Evolutionary conservation across 1,140 invertebrate genomes (phyloP).

Genomic region (Drosophila pruinosa): DNA sequence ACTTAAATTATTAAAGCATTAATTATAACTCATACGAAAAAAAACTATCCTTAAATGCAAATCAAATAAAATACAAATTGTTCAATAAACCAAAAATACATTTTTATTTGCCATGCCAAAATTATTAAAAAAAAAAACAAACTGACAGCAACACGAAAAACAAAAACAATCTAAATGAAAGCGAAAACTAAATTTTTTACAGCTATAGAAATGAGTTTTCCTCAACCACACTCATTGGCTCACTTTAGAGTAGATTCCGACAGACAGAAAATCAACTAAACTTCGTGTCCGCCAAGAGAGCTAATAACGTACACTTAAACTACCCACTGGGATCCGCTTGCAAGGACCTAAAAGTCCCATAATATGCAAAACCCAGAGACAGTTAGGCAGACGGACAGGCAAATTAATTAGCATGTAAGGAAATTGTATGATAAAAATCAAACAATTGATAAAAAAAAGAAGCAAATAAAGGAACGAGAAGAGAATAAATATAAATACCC

Average conservation of each 20-base stretch:
- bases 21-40: conserved; percentile 21
- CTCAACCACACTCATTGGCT: neutral
- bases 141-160: neutral
- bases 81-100: conserved; percentile 40
- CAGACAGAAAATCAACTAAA: conserved; percentile 7
- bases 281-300: conserved; percentile 25
- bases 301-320: conserved; percentile 3
- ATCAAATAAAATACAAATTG: conserved; percentile 48
- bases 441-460: conserved; percentile 40
- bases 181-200: conserved; percentile 16
- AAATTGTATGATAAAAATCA: conserved; percentile 71
- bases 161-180: neutral
- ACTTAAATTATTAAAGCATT: conserved; percentile 62
- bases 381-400: conserved; percentile 26
- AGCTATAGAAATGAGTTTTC: conserved; percentile 18
- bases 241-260: neutral
- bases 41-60: conserved; percentile 36
- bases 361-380: neutral
- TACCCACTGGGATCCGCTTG: neutral
- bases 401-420: conserved; percentile 75
- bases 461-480: conserved; percentile 5
- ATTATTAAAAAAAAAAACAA: conserved; percentile 4
- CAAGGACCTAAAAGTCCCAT: neutral
- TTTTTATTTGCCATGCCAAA: conserved; percentile 26
- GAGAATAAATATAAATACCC: conserved; percentile 32